Evolutionary conservation across 2,888 invertebrate genomes (phyloP), one percentile per base, ranked within the genome.

Genomic region (Ornithoptera alexandrae): DNA sequence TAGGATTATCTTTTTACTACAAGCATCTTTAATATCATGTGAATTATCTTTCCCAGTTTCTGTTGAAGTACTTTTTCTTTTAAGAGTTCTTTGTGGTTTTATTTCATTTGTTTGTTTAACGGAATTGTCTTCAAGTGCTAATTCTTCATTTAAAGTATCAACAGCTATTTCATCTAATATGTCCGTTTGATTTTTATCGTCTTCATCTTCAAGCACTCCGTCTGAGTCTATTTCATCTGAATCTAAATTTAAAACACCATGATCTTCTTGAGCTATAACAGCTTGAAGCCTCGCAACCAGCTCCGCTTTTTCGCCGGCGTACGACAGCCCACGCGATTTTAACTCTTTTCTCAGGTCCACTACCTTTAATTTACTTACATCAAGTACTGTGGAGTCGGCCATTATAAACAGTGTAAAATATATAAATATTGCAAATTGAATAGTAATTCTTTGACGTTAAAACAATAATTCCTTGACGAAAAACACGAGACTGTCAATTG

Each of bases 331-430:
- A 80, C 97, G 94, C 72, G 94, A 89, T 86, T 97, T 97, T 68
- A 98, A 86, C 84, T 97, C 97, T 78, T 95, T 95, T 79, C 96
- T 96, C 76, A 98, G 90, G 85, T 98, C 97, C 18, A 97, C 95
- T 53, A 98, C 97, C 95, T 97, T 88, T 79, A 93, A 84, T 84
- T 92, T 92, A 71, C 74, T 83, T n/a, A 90, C 76, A 75, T 92
- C 91, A 36, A 77, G 75, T 22, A 78, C 73, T 58, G 81, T 78
- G 8, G 82, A 78, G 71, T 83, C 82, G n/a, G 82, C 80, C 81
- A 84, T 82, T 62, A 65, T 69, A 22, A 57, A 50, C 12, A 53
- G 30, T n/a, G 46, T n/a, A 15, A 36, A 5, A 10, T n/a, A 59
- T 65, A 18, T 58, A 42, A 20, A 12, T n/a, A 58, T 22, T 15